Base-by-base conservation (phyloP, 2,113 vertebrate genomes). In the Microtus oregoni region DNA sequence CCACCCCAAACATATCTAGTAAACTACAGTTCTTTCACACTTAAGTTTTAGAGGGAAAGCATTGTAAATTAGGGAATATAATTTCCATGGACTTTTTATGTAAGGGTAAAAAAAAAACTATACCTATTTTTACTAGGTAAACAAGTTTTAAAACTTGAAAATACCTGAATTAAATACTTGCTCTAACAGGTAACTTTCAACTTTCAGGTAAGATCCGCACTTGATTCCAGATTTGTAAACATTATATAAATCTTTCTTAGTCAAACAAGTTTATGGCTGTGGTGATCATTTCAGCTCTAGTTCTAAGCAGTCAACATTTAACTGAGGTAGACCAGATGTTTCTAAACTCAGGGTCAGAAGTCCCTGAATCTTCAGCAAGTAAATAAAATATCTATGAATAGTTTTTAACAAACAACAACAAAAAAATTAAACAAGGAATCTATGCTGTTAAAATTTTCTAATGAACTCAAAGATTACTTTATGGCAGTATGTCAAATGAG, bases 301-400 rank as follows among this genome's bases (percentile, higher is more conserved):
- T 97, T 97, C 95, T 94, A 97, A 96, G 97, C 97, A 97, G 96
- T 83, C 94, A 97, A 97, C 94, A 95, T 75, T 89, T 97, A 94
- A 94, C 97, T 98, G 98, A 98, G 98, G 98, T 98, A 98, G 98
- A 98, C 97, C 97, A 55, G 93, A 98, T 97, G 95, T 97, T 94
- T 94, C 97, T 96, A 91, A n/a, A 77, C 1, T 3, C 94, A 98
- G 96, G 95, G 96, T 97, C n/a, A 17, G 0, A 94, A 92, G 67
- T 47, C 97, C 97, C 96, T 92, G 89, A 94, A 97, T 97, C 50
- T 81, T 88, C 92, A 96, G 91, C 94, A 96, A 91, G 95, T 94
- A 95, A 90, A 94, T 97, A 92, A 97, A 93, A 85, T 70, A 63
- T 94, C 89, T 96, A 93, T 90, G 92, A 91, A 95, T 92, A 72